These are phyloP conservation scores for Petrolisthes manimaculis DNA, from an alignment of 2,888 invertebrate genomes.

Conservation along the genomic window DNA sequence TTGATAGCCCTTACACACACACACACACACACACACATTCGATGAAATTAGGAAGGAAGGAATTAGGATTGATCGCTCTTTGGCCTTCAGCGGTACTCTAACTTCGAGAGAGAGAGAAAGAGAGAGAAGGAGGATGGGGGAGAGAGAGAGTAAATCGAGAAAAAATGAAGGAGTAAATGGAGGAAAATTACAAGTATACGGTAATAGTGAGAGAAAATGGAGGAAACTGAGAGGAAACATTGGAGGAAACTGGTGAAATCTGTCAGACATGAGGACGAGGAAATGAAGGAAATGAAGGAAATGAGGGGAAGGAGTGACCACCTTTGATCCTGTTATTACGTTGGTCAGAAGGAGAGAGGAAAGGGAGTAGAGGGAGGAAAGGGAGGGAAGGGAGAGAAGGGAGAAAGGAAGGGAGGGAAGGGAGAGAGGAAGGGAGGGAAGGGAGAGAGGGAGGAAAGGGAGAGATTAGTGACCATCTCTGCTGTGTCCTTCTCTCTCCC, in stretches of 20 bases:
- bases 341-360: background rate
- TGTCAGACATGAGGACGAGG: background rate
- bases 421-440: background rate
- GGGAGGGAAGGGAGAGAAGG: background rate
- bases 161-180: background rate
- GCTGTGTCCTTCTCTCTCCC: background rate
- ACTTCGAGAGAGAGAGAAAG: background rate
- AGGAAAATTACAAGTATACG: background rate
- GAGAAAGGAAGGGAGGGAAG: background rate
- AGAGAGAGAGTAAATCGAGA: background rate
- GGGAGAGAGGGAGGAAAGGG: background rate
- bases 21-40: conserved; percentile 18
- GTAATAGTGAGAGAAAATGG: background rate
- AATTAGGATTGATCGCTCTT: conserved; percentile 34
- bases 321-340: background rate
- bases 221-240: background rate
- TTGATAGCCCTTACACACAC: background rate
- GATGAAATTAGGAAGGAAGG: conserved; percentile 31
- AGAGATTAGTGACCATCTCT: background rate
- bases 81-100: background rate
- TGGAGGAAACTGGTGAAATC: background rate
- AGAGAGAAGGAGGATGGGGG: background rate
- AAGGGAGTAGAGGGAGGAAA: background rate
- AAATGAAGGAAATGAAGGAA: background rate
- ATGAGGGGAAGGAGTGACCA: background rate